Conservation (phyloP, 1,140 invertebrate species). For the Alviniconcha marisindica region DNA sequence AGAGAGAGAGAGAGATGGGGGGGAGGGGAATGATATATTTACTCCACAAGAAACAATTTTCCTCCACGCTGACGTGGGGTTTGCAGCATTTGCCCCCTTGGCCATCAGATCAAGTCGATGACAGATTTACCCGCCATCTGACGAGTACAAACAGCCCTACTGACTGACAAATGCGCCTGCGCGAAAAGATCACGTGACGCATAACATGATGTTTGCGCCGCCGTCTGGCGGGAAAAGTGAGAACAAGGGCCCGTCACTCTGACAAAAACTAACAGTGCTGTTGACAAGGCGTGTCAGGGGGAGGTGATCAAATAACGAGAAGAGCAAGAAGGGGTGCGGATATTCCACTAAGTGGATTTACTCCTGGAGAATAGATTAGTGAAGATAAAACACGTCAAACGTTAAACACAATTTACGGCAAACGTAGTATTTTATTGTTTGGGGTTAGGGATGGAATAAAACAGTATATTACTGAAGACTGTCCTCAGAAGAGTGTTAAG, state of each 20-base stretch:
- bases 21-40: no score
- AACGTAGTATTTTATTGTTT: no score
- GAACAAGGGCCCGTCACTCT: slow-evolving; percentile 27
- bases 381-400: no score
- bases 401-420: no score
- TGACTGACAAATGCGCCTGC: neutral
- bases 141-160: neutral
- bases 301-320: slow-evolving; percentile 1
- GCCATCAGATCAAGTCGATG: neutral
- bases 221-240: neutral
- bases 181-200: slow-evolving; percentile 24
- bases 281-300: slow-evolving; percentile 29
- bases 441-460: no score
- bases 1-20: neutral
- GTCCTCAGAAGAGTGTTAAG: no score
- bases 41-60: no score
- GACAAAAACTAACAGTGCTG: slow-evolving; percentile 32
- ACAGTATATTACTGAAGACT: no score
- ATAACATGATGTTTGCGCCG: neutral
- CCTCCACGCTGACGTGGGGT: no score
- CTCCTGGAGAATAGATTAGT: neutral
- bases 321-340: neutral
- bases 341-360: neutral
- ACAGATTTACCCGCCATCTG: neutral
- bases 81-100: neutral